Evolutionary conservation across 2,113 vertebrate genomes (phyloP), one percentile per base, ranked within the genome.

Genomic region (Tragulus kanchil): DNA sequence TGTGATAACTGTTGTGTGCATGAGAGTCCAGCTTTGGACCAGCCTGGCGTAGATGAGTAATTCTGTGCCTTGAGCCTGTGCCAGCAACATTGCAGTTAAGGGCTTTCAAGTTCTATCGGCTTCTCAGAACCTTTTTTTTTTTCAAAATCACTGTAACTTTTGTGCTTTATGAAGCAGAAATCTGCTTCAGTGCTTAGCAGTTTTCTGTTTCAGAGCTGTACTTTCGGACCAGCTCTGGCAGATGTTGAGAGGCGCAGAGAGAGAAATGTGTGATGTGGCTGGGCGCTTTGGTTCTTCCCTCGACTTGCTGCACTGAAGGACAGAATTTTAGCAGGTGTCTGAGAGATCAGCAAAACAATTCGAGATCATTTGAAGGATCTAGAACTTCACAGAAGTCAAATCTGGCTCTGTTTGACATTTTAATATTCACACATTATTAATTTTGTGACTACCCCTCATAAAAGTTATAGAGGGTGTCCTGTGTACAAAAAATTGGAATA

Each of bases 131-230:
- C 28, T 42, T 65, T 26, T n/a, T n/a, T 73, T 62, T 25, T 31
- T 25, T 4, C 2, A 3, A 84, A 93, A 90, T 62, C 52, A 45
- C 86, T 67, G 45, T 67, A 48, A 58, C 48, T 88, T 78, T 61
- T 90, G 42, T 92, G 56, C 95, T 84, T 89, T 78, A 65, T 86
- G 95, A 97, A 86, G 31, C 79, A 96, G 91, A 96, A 97, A 89
- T 81, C 36, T 42, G 89, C 86, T 58, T 73, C 48, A 64, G 61
- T 73, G 28, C 59, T 81, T 65, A 61, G 85, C 86, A 88, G 48
- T 45, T 64, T 75, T 85, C 31, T 42, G 52, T 91, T 88, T 93
- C 94, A 82, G 61, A 84, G 50, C 17, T 16, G 59, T 1, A 16
- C 12, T 92, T 89, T 62, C 5, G 54, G 62, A 81, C 12, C 3